Percentiles rank a stretch among this genome's conserved stretches.
Conservation (phyloP, 2,888 invertebrate species). For the Schrankia costaestrigalis region DNA sequence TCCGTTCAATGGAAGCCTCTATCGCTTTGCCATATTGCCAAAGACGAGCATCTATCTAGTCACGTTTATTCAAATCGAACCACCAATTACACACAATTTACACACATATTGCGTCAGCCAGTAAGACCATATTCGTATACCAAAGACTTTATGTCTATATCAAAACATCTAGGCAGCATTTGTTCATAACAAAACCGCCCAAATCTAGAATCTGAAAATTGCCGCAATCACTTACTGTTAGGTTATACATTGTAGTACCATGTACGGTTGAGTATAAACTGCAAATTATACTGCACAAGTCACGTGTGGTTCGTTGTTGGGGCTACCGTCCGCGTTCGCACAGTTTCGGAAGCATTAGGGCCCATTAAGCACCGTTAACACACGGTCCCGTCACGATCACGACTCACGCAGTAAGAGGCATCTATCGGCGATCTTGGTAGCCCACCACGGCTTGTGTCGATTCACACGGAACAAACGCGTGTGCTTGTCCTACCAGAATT, state of each 20-base stretch:
- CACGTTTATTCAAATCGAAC: too few relatives aligned
- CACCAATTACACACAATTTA: too few relatives aligned
- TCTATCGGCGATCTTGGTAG: constrained; percentile 74
- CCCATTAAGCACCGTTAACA: constrained; percentile 80
- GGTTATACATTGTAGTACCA: constrained; percentile 57
- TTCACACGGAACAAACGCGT: constrained; percentile 67
- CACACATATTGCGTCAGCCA: too few relatives aligned
- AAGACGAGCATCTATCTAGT: too few relatives aligned
- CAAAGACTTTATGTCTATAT: not conserved
- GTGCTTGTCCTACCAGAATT: constrained; percentile 41
- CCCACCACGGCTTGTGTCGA: constrained; percentile 55
- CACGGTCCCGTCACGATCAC: constrained; percentile 74
- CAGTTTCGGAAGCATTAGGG: constrained; percentile 81
- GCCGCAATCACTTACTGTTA: constrained; percentile 62
- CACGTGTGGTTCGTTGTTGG: constrained; percentile 66
- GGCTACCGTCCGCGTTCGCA: constrained; percentile 79
- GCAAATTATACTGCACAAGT: constrained; percentile 67
- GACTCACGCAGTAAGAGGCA: constrained; percentile 67
- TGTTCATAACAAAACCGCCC: not conserved
- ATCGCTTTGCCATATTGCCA: too few relatives aligned
- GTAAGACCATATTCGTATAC: too few relatives aligned
- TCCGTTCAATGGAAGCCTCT: too few relatives aligned
- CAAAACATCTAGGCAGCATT: not conserved
- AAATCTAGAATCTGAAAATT: constrained; percentile 40
- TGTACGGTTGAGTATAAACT: constrained; percentile 57